Percentiles rank a stretch among this genome's conserved stretches.
Evolutionary conservation across 2,888 invertebrate species (phyloP).

Genomic region (Thecophora atra): DNA sequence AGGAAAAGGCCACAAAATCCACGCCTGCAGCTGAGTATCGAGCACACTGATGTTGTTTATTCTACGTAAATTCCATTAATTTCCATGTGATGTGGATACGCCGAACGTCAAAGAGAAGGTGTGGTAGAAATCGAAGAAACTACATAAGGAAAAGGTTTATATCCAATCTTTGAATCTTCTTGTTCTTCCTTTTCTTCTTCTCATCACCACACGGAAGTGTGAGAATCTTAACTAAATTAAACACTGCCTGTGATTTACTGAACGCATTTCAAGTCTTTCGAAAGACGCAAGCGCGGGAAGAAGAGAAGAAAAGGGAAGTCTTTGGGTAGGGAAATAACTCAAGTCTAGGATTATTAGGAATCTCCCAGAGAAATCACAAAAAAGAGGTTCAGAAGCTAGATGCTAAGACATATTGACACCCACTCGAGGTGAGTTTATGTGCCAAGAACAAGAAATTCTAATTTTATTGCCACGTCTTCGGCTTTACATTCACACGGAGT

Average conservation of each 20-base stretch:
- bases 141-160: neutral
- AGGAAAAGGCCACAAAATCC: neutral
- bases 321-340: neutral
- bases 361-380: neutral
- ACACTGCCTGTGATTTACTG: neutral
- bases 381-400: neutral
- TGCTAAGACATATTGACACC: neutral
- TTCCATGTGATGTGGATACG: neutral
- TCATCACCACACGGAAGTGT: too few species aligned
- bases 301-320: neutral
- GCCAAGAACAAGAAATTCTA: neutral
- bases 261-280: too few species aligned
- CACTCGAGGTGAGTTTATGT: neutral
- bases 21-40: neutral
- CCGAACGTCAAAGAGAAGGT: neutral
- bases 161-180: neutral
- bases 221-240: too few species aligned
- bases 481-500: neutral
- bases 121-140: neutral
- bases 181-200: neutral
- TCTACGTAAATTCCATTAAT: neutral
- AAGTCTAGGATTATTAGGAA: neutral
- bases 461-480: conserved; percentile 13
- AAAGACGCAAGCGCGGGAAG: neutral
- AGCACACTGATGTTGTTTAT: neutral